Evolutionary conservation across 2,113 vertebrate genomes (phyloP).

Genomic region (Oxygymnocypris stewartii): DNA sequence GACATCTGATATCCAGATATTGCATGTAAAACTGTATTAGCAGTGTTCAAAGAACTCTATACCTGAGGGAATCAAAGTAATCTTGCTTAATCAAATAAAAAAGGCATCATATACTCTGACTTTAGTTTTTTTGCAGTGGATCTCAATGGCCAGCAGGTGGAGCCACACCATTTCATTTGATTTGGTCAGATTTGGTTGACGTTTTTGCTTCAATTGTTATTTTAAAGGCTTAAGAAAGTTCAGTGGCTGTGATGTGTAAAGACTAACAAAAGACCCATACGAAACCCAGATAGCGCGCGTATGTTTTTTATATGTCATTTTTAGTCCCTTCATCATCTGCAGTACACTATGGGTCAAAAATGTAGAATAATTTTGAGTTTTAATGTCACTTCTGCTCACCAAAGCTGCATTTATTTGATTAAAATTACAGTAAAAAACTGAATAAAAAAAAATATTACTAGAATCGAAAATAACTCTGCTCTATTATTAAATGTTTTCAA

Average conservation of each 20-base stretch:
- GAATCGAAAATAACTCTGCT: too few species aligned
- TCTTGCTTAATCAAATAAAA: conserved; percentile 35
- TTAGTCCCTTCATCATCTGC: not conserved
- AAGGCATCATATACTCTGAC: not conserved
- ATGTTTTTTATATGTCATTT: not conserved
- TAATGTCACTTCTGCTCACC: not conserved
- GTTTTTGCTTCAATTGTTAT: conserved; percentile 20
- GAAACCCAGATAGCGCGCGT: not conserved
- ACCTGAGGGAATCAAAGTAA: conserved; percentile 54
- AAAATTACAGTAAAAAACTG: too few species aligned
- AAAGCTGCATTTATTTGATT: too few species aligned
- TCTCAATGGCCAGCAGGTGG: conserved; percentile 25
- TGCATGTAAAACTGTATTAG: conserved; percentile 62
- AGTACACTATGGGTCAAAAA: not conserved
- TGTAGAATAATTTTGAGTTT: not conserved
- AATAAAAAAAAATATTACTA: too few species aligned
- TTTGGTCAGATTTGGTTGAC: conserved; percentile 22
- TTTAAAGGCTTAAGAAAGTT: conserved; percentile 28
- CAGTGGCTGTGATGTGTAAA: conserved; percentile 27
- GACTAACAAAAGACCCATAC: conserved; percentile 24
- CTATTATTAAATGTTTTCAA: too few species aligned
- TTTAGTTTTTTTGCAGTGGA: conserved; percentile 7
- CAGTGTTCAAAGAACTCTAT: conserved; percentile 60
- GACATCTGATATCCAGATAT: conserved; percentile 52
- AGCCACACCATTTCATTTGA: not conserved